Conservation (phyloP, 2,113 vertebrate genomes). For the Cyphomyrus plagiostoma region DNA sequence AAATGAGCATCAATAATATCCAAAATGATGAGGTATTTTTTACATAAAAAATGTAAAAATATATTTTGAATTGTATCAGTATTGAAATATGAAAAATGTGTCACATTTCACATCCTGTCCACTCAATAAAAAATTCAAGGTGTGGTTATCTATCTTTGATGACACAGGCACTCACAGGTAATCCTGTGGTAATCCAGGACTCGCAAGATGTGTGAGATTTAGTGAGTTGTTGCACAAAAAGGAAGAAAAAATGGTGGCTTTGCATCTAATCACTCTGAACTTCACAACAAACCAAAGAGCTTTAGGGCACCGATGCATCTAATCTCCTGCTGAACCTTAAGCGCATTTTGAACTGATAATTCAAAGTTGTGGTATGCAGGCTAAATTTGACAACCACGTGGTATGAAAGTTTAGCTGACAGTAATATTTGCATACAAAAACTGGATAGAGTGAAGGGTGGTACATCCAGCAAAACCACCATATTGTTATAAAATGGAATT, state of each 20-base stretch:
- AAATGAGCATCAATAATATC: not conserved
- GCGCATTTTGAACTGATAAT: not conserved
- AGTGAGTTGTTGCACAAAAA: not conserved
- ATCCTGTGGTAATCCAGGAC: not conserved
- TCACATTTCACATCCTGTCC: not conserved
- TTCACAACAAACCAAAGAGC: not conserved
- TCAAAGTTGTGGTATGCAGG: not conserved
- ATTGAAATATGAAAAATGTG: not conserved
- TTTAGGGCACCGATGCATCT: not conserved
- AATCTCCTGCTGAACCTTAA: not conserved
- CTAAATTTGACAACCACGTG: not conserved
- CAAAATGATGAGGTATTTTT: not conserved
- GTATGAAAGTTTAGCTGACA: not conserved
- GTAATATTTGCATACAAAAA: not conserved
- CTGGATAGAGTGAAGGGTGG: not conserved
- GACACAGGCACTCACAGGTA: not conserved
- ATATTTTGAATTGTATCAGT: not conserved
- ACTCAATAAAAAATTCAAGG: not conserved
- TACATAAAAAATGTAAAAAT: not conserved
- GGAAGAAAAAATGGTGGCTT: not conserved
- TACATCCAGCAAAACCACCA: not conserved
- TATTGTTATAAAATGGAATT: not conserved
- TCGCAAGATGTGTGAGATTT: not conserved
- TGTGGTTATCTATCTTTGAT: not conserved
- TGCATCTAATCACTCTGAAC: not conserved